phyloP scores from a whole-genome alignment of 2,113 vertebrate genomes.

The Orcinus orca region DNA sequence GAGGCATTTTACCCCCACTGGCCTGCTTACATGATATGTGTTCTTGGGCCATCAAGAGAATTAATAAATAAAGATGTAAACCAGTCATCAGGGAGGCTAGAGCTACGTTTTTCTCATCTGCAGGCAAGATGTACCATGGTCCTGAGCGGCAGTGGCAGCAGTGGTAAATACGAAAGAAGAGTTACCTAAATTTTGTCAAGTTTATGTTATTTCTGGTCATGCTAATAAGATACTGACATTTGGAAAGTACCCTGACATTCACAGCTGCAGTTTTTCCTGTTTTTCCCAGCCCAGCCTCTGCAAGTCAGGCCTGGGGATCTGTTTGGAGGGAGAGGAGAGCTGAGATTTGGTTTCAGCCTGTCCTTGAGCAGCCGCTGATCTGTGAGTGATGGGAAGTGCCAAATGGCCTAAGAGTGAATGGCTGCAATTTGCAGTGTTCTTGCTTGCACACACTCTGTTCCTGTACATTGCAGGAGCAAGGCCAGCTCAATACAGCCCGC shows the following conservation, averaged over 20 bases:
- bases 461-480: neutral
- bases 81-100: neutral
- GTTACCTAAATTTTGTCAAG: neutral
- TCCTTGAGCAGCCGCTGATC: neutral
- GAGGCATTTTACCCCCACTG: too few species aligned
- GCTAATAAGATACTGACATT: neutral
- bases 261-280: neutral
- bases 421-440: neutral
- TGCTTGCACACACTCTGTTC: neutral
- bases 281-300: neutral
- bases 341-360: neutral
- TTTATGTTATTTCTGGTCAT: neutral
- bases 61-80: neutral
- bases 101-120: neutral
- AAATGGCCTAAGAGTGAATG: slow-evolving; percentile 30
- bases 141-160: too few species aligned
- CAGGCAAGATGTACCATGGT: neutral
- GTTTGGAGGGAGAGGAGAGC: neutral
- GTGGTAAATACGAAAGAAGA: neutral
- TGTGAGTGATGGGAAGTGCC: neutral
- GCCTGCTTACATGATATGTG: neutral
- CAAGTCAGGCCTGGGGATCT: neutral
- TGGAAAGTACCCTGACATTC: neutral
- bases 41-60: neutral
- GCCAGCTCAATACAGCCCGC: neutral